Conservation (phyloP, 2,797 vertebrate genomes). For the Siniperca undulata region DNA sequence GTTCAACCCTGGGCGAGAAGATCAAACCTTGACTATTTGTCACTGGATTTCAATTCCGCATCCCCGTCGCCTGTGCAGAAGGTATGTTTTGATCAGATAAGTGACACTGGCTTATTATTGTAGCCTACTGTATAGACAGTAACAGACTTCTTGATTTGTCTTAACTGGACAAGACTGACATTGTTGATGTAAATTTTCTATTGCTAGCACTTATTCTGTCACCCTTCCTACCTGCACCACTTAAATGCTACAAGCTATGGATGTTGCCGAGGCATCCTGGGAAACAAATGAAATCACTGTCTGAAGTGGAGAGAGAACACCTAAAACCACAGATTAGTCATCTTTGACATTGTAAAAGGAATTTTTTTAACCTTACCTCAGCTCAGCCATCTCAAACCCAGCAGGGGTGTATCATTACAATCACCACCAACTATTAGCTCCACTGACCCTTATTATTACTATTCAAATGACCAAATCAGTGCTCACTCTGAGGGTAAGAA, state of each 20-base stretch:
- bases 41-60: conserved; percentile 95
- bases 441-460: conserved; percentile 2
- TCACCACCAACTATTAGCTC: neutral
- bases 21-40: conserved; percentile 95
- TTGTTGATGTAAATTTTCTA: neutral
- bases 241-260: neutral
- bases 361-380: neutral
- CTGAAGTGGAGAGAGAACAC: neutral
- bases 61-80: conserved; percentile 94
- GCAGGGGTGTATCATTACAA: neutral
- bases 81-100: conserved; percentile 81
- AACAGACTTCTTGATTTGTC: neutral
- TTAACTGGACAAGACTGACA: neutral
- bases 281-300: neutral
- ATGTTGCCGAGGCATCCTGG: neutral
- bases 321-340: neutral
- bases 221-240: neutral
- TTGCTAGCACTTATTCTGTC: neutral
- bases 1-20: conserved; percentile 85
- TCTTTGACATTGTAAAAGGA: neutral
- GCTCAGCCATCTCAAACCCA: conserved; percentile 7
- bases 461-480: conserved; percentile 14
- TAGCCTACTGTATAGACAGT: neutral
- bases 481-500: neutral
- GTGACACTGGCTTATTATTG: neutral